Base-by-base conservation (phyloP, 2,888 invertebrate species). In the Adelphocoris suturalis region DNA sequence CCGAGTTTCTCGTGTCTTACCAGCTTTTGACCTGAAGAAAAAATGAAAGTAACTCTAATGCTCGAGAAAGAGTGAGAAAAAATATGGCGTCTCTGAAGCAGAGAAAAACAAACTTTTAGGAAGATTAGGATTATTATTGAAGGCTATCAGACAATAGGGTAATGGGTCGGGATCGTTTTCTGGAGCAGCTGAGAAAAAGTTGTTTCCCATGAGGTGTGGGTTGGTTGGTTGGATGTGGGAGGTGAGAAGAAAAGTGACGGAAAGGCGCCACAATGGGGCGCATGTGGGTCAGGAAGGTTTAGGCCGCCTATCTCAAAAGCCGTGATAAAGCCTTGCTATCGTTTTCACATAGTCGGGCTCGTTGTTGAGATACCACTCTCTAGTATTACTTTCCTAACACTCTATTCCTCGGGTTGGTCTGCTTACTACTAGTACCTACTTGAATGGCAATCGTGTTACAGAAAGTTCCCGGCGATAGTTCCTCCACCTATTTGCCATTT, bases 91-190 rank as follows among this genome's bases (percentile, higher is more conserved):
- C 37, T 37, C 37, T 7, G 68, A 13, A 5, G 68, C 68, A 23
- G 9, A 0, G 12, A 23, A 68, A 19, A 68, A 68, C 68, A 61
- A 57, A 57, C 57, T 61, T 23, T 37, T 16, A n/a, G 0, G 23
- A 23, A 68, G 68, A 68, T 68, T 23, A 68, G 68, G 68, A 23
- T 23, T 19, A 68, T 68, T 68, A 68, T 19, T 68, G 68, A 68
- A 68, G 23, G 68, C 68, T 12, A 68, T 68, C 68, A 68, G 23
- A 68, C 68, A 68, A 68, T 68, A 23, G 61, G 68, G 68, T 68
- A 68, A 68, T 68, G 68, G 68, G 68, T 68, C 27, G 19, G 68
- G 68, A 23, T 68, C 68, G 23, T 68, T 23, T 68, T 68, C 68
- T 68, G 68, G 68, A 68, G 68, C 68, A 68, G 23, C 7, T 7